A percentile compares a stretch with the other conserved stretches of the same genome.
These are phyloP conservation scores for Drosophila fungiperda DNA, from an alignment of 2,888 invertebrate genomes.

Conservation along the genomic window DNA sequence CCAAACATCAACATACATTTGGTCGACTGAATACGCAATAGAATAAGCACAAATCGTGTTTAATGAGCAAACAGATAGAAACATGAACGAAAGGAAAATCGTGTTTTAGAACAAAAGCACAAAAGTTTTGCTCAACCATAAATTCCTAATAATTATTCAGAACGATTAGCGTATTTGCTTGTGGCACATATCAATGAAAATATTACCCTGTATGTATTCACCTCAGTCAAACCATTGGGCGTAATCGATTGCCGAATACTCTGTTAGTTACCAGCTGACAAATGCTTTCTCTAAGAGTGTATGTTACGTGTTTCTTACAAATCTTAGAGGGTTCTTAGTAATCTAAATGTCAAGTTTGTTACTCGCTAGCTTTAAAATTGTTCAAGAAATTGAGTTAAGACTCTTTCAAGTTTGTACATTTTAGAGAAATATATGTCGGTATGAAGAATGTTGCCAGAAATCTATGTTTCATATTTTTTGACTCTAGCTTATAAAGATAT, in stretches of 20 bases:
- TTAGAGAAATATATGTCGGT: not conserved
- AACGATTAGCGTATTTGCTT: not conserved
- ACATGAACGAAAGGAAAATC: conserved; percentile 27
- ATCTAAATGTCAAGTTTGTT: not conserved
- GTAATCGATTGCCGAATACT: not conserved
- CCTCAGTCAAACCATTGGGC: not conserved
- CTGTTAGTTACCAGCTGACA: not conserved
- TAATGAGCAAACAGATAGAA: not conserved
- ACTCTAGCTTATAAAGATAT: not conserved
- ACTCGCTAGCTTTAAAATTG: not conserved
- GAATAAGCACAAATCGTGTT: conserved; percentile 4
- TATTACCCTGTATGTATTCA: not conserved
- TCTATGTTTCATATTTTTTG: not conserved
- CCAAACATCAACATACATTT: not conserved
- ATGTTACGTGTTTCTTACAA: not conserved
- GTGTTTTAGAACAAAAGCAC: conserved; percentile 7
- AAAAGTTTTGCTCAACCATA: not conserved
- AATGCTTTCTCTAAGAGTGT: not conserved
- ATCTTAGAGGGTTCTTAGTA: not conserved
- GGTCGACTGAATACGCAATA: conserved; percentile 4
- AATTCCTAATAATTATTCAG: not conserved
- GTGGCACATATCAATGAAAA: not conserved
- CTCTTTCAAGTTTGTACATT: not conserved
- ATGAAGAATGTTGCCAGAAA: no score
- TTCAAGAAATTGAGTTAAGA: not conserved